Evolutionary conservation across 2,797 vertebrate species (phyloP).

Genomic region (Cygnus olor): DNA sequence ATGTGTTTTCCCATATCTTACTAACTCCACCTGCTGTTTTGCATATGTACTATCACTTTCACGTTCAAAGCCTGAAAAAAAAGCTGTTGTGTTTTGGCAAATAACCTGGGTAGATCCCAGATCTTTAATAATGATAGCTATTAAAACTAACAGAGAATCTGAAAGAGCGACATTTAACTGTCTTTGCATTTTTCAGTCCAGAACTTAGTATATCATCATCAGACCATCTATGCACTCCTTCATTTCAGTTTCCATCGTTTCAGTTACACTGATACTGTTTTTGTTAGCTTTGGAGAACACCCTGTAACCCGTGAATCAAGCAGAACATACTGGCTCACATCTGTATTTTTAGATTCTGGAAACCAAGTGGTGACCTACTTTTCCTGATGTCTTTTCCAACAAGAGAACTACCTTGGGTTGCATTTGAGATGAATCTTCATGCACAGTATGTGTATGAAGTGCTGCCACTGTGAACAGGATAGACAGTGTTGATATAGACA

Average conservation of each 20-base stretch:
- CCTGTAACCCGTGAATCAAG: not conserved
- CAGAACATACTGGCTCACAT: not conserved
- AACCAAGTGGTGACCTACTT: not conserved
- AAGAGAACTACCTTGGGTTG: not conserved
- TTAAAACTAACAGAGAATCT: not conserved
- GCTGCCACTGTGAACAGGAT: not conserved
- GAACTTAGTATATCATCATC: not conserved
- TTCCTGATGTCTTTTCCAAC: not conserved
- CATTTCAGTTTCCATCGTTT: not conserved
- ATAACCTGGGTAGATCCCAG: not conserved
- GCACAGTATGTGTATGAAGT: too few relatives aligned
- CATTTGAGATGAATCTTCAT: not conserved
- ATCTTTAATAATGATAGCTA: not conserved
- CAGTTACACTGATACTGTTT: not conserved
- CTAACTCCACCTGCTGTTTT: constrained; percentile 36
- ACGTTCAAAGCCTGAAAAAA: not conserved
- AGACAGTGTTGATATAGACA: not conserved
- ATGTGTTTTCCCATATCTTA: not conserved
- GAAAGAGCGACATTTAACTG: not conserved
- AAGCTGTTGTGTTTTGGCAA: not conserved
- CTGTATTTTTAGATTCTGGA: not conserved
- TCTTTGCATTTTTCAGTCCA: not conserved
- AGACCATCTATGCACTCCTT: not conserved
- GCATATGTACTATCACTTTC: not conserved
- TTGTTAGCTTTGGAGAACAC: not conserved